Evolutionary conservation across 2,888 invertebrate genomes (phyloP).

Genomic region (Lymantria monacha): DNA sequence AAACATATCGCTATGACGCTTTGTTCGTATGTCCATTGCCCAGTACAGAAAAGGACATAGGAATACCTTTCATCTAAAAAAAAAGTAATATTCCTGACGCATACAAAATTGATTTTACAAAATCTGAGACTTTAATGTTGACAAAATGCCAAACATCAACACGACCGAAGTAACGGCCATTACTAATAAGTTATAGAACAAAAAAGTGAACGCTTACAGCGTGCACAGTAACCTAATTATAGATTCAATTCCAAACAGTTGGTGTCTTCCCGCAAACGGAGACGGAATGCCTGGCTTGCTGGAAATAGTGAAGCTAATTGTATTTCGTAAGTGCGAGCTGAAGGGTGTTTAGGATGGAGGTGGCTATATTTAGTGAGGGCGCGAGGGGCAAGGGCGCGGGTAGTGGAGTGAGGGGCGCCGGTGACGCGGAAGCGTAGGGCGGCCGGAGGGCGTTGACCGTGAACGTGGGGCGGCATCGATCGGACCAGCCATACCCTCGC

Average conservation of each 20-base stretch:
- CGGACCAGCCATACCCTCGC: conserved; percentile 77
- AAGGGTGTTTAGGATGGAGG: conserved; percentile 63
- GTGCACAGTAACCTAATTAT: conserved; percentile 32
- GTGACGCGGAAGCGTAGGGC: conserved; percentile 80
- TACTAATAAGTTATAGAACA: neutral
- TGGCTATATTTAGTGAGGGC: conserved; percentile 65
- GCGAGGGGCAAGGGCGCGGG: conserved; percentile 26
- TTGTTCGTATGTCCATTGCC: no score
- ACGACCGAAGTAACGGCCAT: neutral
- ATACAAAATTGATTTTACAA: no score
- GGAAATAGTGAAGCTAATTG: conserved; percentile 75
- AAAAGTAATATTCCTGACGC: no score
- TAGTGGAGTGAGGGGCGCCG: conserved; percentile 38
- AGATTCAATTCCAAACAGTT: conserved; percentile 28
- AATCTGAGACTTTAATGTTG: no score
- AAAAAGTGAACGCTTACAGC: neutral
- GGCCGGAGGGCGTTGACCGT: conserved; percentile 82
- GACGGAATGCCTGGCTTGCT: conserved; percentile 46
- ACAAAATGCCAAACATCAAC: no score
- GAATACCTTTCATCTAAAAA: no score
- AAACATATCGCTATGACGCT: no score
- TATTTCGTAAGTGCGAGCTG: conserved; percentile 70
- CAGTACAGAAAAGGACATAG: no score
- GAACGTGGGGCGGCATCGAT: conserved; percentile 80
- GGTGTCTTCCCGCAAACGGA: conserved; percentile 33